These are phyloP conservation scores for Empis stercorea DNA, from an alignment of 2,888 invertebrate genomes.

Conservation along the genomic window DNA sequence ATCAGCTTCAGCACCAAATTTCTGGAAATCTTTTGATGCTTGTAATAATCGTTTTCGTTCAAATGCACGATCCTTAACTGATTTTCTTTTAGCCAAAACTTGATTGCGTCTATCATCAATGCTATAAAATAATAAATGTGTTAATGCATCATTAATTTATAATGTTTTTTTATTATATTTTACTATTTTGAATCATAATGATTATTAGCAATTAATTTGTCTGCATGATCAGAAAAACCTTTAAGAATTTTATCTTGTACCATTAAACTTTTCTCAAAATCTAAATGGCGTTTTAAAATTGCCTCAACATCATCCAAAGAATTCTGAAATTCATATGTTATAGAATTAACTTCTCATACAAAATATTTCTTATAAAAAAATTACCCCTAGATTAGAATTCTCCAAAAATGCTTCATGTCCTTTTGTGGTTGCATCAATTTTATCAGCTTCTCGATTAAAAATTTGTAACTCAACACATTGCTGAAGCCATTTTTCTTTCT, in stretches of 20 bases:
- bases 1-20: conserved; percentile 84
- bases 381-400: conserved; percentile 72
- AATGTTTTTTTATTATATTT: conserved; percentile 26
- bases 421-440: conserved; percentile 88
- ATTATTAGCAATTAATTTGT: conserved; percentile 59
- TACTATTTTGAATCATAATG: conserved; percentile 73
- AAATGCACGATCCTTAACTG: conserved; percentile 61
- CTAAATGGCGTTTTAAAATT: conserved; percentile 81
- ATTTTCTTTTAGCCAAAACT: conserved; percentile 59
- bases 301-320: conserved; percentile 87
- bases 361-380: conserved; percentile 20
- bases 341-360: too few relatives aligned
- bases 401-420: conserved; percentile 91
- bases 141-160: too few relatives aligned
- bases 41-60: conserved; percentile 61
- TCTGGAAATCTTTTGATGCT: conserved; percentile 79
- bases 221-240: conserved; percentile 70
- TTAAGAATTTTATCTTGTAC: conserved; percentile 88
- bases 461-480: conserved; percentile 81
- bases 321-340: conserved; percentile 42
- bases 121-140: too few relatives aligned
- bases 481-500: conserved; percentile 72
- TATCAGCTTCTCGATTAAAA: conserved; percentile 92
- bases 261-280: conserved; percentile 79
- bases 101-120: conserved; percentile 59